Evolutionary conservation across 2,797 vertebrate species (phyloP).

Genomic region (Lithobates sylvaticus): DNA sequence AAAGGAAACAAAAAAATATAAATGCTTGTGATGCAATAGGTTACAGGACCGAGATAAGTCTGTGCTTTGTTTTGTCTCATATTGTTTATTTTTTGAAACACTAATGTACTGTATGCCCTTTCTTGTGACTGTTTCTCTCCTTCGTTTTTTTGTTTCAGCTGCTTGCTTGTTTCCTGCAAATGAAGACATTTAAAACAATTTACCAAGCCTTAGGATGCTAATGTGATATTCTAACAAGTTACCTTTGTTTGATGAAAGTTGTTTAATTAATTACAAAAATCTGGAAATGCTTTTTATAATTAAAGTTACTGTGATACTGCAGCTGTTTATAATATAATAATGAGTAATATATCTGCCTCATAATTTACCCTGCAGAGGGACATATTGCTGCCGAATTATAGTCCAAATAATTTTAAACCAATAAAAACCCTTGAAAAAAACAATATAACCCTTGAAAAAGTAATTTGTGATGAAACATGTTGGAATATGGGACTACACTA

Average conservation of each 20-base stretch:
- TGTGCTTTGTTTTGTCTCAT: neutral
- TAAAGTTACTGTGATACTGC: neutral
- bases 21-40: neutral
- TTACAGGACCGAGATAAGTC: neutral
- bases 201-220: slow-evolving; percentile 19
- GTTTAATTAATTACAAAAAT: slow-evolving; percentile 37
- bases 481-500: no score
- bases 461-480: no score
- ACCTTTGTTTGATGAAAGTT: slow-evolving; percentile 5
- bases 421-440: no score
- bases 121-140: neutral
- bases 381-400: neutral
- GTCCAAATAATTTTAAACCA: no score
- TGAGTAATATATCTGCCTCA: neutral
- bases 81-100: neutral
- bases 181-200: slow-evolving; percentile 15
- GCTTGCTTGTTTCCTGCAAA: slow-evolving; percentile 2
- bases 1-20: neutral
- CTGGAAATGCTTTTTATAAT: slow-evolving; percentile 39
- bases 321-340: no score
- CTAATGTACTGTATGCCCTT: neutral
- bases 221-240: slow-evolving; percentile 32
- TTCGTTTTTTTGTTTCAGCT: neutral
- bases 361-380: neutral
- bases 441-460: no score